Evolutionary conservation across 2,113 vertebrate genomes (phyloP), one percentile per base, ranked within the genome.

Genomic region (Mastomys coucha): DNA sequence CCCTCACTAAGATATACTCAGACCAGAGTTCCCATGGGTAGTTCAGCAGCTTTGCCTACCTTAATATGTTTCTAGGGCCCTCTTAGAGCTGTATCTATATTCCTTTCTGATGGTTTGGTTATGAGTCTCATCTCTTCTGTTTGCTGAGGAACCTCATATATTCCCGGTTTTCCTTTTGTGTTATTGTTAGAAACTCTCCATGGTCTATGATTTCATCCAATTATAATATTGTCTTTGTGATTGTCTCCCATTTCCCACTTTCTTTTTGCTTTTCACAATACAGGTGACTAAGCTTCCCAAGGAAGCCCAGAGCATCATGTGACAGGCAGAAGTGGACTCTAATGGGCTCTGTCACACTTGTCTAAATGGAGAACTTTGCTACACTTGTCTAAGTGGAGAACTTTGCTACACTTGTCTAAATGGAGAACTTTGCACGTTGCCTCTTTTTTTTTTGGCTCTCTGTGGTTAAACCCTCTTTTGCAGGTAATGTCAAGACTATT

Each of bases 401-500:
- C n/a, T n/a, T n/a, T n/a, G n/a, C n/a, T n/a, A 90, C 22, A 31
- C n/a, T 80, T 93, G 91, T 56, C 56, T 85, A 53, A 53, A 53
- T 53, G 53, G 53, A 90, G n/a, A n/a, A n/a, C n/a, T n/a, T n/a
- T n/a, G n/a, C n/a, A n/a, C n/a, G n/a, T n/a, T n/a, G n/a, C n/a
- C n/a, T n/a, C n/a, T n/a, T n/a, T n/a, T n/a, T n/a, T n/a, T 82
- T 70, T 39, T 60, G 60, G 39, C 53, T 77, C 45, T 82, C n/a
- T 8, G 14, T 78, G 88, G 81, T 49, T 69, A 94, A 91, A 75
- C 39, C 76, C 31, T 93, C 33, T 70, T 94, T 69, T 87, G 39
- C 93, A 72, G 86, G 91, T 90, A 81, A 97, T 45, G 93, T 95
- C 53, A 60, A 76, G 53, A 76, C 85, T 96, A 63, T 95, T 93